phyloP scores from a whole-genome alignment of 2,113 vertebrate genomes.

The Pontoporia blainvillei region DNA sequence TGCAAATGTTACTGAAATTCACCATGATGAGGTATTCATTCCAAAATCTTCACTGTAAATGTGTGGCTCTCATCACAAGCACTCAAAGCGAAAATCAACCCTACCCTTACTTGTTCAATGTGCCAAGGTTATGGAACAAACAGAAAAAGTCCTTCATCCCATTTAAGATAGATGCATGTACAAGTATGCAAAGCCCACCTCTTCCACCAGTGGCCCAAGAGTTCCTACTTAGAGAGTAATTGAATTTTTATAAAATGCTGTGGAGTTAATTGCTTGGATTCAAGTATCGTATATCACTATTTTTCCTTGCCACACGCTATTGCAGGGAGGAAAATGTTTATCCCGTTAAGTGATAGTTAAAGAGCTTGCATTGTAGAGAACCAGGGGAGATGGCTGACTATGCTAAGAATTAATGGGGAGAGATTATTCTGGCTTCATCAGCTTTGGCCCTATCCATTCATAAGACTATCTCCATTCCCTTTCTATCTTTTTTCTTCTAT shows the following conservation, averaged over 20 bases:
- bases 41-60: background rate
- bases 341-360: constrained; percentile 74
- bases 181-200: constrained; percentile 31
- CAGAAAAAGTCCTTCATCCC: background rate
- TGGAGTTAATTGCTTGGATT: constrained; percentile 77
- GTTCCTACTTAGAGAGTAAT: constrained; percentile 72
- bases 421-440: constrained; percentile 1
- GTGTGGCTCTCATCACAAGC: background rate
- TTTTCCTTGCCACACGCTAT: constrained; percentile 67
- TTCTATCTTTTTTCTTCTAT: background rate
- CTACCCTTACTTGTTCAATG: background rate
- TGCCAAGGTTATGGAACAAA: background rate
- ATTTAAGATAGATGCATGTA: background rate
- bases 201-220: constrained; percentile 58
- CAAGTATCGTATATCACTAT: constrained; percentile 78
- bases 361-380: constrained; percentile 40
- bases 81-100: background rate
- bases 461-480: background rate
- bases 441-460: background rate
- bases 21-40: background rate
- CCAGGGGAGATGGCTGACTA: background rate
- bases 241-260: constrained; percentile 72
- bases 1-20: constrained; percentile 32
- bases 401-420: constrained; percentile 29
- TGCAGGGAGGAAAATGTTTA: constrained; percentile 73